phyloP scores from a whole-genome alignment of 2,113 vertebrate species.

The Spea bombifrons region DNA sequence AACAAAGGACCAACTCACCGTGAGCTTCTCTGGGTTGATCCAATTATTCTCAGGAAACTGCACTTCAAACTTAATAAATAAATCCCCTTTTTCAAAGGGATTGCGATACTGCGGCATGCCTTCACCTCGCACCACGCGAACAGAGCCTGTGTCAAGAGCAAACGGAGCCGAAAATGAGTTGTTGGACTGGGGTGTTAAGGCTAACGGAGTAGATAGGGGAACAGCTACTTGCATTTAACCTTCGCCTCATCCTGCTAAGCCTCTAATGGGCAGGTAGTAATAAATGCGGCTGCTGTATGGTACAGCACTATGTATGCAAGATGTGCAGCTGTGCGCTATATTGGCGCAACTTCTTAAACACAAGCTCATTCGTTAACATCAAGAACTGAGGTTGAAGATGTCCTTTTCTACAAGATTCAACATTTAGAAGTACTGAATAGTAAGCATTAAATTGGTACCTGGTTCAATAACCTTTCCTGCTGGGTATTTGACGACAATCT shows the following conservation, averaged over 20 bases:
- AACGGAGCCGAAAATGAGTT: background rate
- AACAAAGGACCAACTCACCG: conserved; percentile 69
- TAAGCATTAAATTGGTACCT: conserved; percentile 64
- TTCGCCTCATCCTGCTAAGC: no score
- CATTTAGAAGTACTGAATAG: no score
- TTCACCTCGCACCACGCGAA: conserved; percentile 88
- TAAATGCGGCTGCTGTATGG: no score
- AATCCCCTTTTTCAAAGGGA: conserved; percentile 96
- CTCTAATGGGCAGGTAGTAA: no score
- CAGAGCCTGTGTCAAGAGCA: conserved; percentile 69
- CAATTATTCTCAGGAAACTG: conserved; percentile 98
- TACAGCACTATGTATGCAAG: no score
- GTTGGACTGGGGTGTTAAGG: no score
- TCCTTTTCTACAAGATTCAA: no score
- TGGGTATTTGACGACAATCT: conserved; percentile 94
- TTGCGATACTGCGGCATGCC: conserved; percentile 98
- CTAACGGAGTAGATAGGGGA: no score
- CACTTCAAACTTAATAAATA: conserved; percentile 96
- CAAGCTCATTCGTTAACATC: background rate
- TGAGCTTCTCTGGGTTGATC: conserved; percentile 95
- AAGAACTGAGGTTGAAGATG: background rate
- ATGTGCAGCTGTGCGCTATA: no score
- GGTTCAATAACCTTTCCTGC: conserved; percentile 97
- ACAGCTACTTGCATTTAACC: no score
- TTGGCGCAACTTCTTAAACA: no score